Percentiles rank a stretch among this genome's conserved stretches.
phyloP scores from a whole-genome alignment of 2,797 vertebrate species.

The Tympanoctomys barrerae region DNA sequence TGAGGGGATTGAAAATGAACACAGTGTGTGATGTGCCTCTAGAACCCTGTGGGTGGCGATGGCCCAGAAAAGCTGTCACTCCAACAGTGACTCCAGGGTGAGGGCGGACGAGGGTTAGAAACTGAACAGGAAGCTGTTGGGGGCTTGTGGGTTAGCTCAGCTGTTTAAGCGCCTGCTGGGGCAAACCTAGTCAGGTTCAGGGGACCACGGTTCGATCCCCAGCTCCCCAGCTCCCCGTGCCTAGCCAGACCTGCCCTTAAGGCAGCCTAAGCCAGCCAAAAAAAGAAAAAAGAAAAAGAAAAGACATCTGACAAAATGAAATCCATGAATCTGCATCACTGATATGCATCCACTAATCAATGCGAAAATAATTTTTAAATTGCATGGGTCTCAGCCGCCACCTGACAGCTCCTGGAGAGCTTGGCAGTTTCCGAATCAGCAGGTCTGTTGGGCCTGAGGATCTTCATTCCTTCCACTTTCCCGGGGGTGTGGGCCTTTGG shows the following conservation, averaged over 20 bases:
- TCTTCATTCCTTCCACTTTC: neutral
- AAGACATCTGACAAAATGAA: neutral
- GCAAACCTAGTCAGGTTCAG: too few relatives aligned
- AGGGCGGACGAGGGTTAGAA: neutral
- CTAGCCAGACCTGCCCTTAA: neutral
- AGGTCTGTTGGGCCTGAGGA: neutral
- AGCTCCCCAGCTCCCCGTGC: neutral
- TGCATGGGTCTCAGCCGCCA: too few relatives aligned
- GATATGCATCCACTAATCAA: too few relatives aligned
- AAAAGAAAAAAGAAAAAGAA: too few relatives aligned
- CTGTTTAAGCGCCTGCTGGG: too few relatives aligned
- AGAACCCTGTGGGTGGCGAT: neutral
- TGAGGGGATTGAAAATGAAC: neutral
- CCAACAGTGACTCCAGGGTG: neutral
- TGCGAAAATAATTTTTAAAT: neutral
- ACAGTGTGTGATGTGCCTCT: neutral
- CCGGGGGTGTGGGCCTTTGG: too few relatives aligned
- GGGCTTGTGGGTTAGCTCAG: too few relatives aligned
- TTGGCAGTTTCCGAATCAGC: neutral
- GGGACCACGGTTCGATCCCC: too few relatives aligned
- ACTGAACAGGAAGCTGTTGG: neutral
- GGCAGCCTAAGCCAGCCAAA: too few relatives aligned
- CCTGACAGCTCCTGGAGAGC: neutral
- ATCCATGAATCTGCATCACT: neutral
- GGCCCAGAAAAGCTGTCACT: neutral